Base-by-base conservation (phyloP, 2,797 vertebrate species). In the Chromis chromis region DNA sequence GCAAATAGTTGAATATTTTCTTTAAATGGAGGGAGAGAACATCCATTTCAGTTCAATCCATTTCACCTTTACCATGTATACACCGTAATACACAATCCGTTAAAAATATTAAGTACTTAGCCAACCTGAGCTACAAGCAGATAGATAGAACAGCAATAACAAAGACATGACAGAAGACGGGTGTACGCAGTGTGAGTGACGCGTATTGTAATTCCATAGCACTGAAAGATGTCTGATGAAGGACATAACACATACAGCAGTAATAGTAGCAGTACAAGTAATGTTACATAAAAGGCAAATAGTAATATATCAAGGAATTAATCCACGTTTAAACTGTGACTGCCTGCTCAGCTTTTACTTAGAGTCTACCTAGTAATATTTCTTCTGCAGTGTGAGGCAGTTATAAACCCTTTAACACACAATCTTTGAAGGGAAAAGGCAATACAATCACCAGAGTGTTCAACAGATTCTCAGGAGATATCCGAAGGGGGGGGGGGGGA, bases 51-150 rank as follows among this genome's bases (percentile, higher is more conserved):
- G 59, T 90, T 90, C 50, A 69, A 79, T 84, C 81, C 70, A 71
- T 83, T 75, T 87, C 48, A 78, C 69, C 84, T 86, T 95, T 95
- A 94, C 95, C 95, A 95, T 95, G 95, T 96, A 95, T 95, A 95
- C 95, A 96, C 94, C 87, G 90, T 96, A 96, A 95, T 95, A 95
- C 93, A 91, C 94, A 94, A 95, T 96, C 95, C 92, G 91, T 97
- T 96, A 96, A 97, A 93, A 98, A 96, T 91, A 89, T 88, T 85
- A 83, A 90, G 89, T 89, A 89, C 79, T 91, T 85, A 86, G 91
- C 92, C 90, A 86, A 92, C 92, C 93, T 93, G 92, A 94, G 93
- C 92, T 91, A 94, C 92, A 93, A 92, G 92, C 91, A 88, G 88
- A 91, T 65, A 86, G 82, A 85, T 79, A 89, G 82, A 86, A 89